Conservation (phyloP, 1,140 invertebrate genomes). For the Aphaenogaster floridana region DNA sequence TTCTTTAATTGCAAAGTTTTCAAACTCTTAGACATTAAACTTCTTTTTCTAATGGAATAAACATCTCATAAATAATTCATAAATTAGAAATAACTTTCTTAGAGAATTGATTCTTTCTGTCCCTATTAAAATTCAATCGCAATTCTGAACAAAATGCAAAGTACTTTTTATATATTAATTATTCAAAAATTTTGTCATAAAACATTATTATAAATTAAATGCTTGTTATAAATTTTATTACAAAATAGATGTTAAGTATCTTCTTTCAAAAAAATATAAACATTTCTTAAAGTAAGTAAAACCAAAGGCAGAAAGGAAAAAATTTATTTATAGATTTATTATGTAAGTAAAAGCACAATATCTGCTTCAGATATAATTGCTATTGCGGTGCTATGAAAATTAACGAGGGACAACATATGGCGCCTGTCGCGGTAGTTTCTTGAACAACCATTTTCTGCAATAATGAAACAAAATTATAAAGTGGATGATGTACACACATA, state of each 20-base stretch:
- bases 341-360: neutral
- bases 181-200: neutral
- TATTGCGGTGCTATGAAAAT: conserved; percentile 43
- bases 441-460: conserved; percentile 60
- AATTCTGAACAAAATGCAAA: conserved; percentile 2
- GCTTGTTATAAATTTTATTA: neutral
- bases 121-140: conserved; percentile 18
- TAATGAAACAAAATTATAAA: conserved; percentile 57
- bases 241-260: conserved; percentile 4
- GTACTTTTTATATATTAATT: neutral
- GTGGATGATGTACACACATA: conserved; percentile 42
- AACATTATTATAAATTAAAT: neutral
- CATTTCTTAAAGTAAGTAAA: neutral
- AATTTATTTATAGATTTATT: neutral
- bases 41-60: neutral
- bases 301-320: neutral
- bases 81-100: conserved; percentile 2
- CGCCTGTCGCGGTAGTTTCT: conserved; percentile 41
- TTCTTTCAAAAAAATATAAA: conserved; percentile 9
- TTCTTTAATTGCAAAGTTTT: neutral
- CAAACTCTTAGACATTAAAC: neutral
- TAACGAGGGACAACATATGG: conserved; percentile 53
- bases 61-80: neutral
- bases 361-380: conserved; percentile 32
- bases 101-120: neutral